Percentiles rank a stretch among this genome's conserved stretches.
These are phyloP conservation scores for Metaphire vulgaris DNA, from an alignment of 1,140 invertebrate species.

Conservation along the genomic window DNA sequence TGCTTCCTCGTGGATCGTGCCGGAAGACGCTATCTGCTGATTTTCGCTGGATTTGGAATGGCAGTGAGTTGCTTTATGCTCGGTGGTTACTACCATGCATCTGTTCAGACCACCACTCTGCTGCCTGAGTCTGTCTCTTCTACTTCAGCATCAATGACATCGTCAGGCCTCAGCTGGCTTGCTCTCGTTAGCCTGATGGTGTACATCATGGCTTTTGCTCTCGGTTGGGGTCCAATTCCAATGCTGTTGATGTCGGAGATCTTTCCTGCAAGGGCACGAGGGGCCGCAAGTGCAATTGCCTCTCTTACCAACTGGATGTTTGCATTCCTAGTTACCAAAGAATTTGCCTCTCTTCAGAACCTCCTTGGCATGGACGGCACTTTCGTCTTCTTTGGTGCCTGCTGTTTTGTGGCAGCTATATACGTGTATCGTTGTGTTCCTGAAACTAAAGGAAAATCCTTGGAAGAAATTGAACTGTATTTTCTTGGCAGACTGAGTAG, in stretches of 20 bases:
- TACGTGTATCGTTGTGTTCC: constrained; percentile 47
- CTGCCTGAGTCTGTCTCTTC: background rate
- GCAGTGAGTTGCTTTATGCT: constrained; percentile 38
- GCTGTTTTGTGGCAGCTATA: constrained; percentile 42
- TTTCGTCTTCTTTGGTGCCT: constrained; percentile 51
- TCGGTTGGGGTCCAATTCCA: constrained; percentile 84
- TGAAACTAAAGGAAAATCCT: constrained; percentile 49
- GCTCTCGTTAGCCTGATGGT: constrained; percentile 73
- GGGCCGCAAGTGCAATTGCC: constrained; percentile 68
- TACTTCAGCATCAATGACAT: background rate
- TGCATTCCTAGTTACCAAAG: constrained; percentile 83
- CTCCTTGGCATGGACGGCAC: constrained; percentile 63
- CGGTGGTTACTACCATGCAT: constrained; percentile 38
- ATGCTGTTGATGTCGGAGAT: constrained; percentile 91
- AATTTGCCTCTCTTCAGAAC: constrained; percentile 65
- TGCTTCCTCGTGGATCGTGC: constrained; percentile 71
- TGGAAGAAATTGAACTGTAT: constrained; percentile 42
- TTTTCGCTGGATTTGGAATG: constrained; percentile 51
- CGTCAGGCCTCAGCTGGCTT: constrained; percentile 63
- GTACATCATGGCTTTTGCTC: constrained; percentile 80
- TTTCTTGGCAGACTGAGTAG: background rate
- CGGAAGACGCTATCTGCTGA: constrained; percentile 65
- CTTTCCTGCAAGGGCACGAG: constrained; percentile 76
- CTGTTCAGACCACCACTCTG: background rate
- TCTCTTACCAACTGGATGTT: constrained; percentile 82